phyloP scores from a whole-genome alignment of 2,888 invertebrate genomes.

The Fragum sueziense region DNA sequence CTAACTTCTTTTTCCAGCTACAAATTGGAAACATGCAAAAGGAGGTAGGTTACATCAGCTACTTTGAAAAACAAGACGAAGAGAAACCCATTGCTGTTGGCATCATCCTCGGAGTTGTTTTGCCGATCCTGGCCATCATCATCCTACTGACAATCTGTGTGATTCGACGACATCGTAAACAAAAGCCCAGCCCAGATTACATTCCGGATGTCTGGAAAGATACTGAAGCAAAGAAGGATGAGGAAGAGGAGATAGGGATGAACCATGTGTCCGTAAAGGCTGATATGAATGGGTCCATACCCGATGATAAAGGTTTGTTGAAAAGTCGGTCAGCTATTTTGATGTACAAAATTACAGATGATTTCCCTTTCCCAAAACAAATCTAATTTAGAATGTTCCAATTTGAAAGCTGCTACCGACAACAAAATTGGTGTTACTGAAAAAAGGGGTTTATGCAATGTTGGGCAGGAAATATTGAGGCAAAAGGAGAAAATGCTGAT shows the following conservation, averaged over 20 bases:
- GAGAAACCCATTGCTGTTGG: slow-evolving; percentile 75
- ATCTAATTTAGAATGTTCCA: too few species aligned
- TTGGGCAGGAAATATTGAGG: too few species aligned
- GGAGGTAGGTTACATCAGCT: slow-evolving; percentile 72
- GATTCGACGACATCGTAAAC: slow-evolving; percentile 74
- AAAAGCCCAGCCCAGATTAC: slow-evolving; percentile 73
- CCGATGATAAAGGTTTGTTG: slow-evolving; percentile 72
- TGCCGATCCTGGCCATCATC: slow-evolving; percentile 77
- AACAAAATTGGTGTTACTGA: too few species aligned
- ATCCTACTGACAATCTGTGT: slow-evolving; percentile 76
- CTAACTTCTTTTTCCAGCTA: slow-evolving; percentile 62
- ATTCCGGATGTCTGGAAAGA: slow-evolving; percentile 78
- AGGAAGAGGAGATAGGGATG: slow-evolving; percentile 72
- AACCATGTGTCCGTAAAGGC: slow-evolving; percentile 74
- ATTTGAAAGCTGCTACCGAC: too few species aligned
- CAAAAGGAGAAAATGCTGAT: too few species aligned
- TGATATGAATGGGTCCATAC: slow-evolving; percentile 74
- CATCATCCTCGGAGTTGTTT: slow-evolving; percentile 77
- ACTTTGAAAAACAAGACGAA: slow-evolving; percentile 63
- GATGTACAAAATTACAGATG: too few species aligned
- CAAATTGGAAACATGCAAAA: slow-evolving; percentile 69
- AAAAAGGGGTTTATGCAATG: too few species aligned
- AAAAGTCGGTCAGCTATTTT: too few species aligned
- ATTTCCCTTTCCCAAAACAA: too few species aligned
- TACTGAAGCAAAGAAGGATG: slow-evolving; percentile 70